Percentiles rank a stretch among this genome's conserved stretches.
Conservation (phyloP, 1,140 invertebrate genomes). For the Apis mellifera region Amel_HAv3.1 CM009936.2:11023501-11024000, state of each 20-base stretch:
- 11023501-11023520: constrained; percentile 54
- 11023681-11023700: constrained; percentile 40
- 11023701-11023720: fast-evolving
- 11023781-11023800: constrained; percentile 9
- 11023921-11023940: too few relatives aligned
- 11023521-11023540: constrained; percentile 56
- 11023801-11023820: too few relatives aligned
- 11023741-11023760: constrained; percentile 27
- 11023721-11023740: not conserved
- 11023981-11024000: too few relatives aligned
- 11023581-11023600: constrained; percentile 53
- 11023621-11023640: constrained; percentile 60
- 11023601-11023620: constrained; percentile 48
- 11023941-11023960: not conserved
- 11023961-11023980: too few relatives aligned
- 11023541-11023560: constrained; percentile 45
- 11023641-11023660: constrained; percentile 57
- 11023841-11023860: not conserved
- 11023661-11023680: constrained; percentile 54
- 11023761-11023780: constrained; percentile 16
- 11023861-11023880: too few relatives aligned
- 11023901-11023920: too few relatives aligned
- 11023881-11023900: too few relatives aligned
- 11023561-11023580: constrained; percentile 58
- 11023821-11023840: not conserved